Percentiles rank a stretch among this genome's conserved stretches.
Evolutionary conservation across 2,797 vertebrate genomes (phyloP).

Genomic region (Linurgus olivaceus): DNA sequence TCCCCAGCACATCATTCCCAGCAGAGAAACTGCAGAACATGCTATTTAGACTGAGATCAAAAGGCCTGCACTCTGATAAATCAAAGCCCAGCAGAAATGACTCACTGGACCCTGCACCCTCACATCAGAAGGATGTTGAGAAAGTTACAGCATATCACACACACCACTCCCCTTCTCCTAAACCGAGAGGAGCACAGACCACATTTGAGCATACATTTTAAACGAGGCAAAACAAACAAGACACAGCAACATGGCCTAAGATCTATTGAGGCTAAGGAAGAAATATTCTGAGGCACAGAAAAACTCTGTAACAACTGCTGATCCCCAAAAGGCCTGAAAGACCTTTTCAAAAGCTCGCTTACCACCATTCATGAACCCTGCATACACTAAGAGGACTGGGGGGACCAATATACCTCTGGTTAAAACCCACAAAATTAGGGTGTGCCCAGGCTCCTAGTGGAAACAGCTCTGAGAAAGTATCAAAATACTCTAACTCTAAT

Average conservation of each 20-base stretch:
- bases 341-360: not conserved
- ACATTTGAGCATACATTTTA: not conserved
- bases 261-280: not conserved
- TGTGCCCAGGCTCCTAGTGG: not conserved
- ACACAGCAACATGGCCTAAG: not conserved
- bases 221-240: not conserved
- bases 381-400: rapidly evolving
- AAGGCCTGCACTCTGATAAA: not conserved
- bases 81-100: not conserved
- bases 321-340: not conserved
- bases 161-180: not conserved
- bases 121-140: not conserved
- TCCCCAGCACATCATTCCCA: not conserved
- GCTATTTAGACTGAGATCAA: not conserved
- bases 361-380: not conserved
- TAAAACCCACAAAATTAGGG: not conserved
- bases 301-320: rapidly evolving
- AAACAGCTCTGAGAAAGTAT: not conserved
- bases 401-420: not conserved
- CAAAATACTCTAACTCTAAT: not conserved
- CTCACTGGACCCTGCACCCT: not conserved
- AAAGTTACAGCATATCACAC: not conserved
- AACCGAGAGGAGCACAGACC: not conserved
- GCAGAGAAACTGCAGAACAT: not conserved
- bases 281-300: not conserved